Conservation (phyloP, 2,797 vertebrate genomes). For the Caiman crocodilus region DNA sequence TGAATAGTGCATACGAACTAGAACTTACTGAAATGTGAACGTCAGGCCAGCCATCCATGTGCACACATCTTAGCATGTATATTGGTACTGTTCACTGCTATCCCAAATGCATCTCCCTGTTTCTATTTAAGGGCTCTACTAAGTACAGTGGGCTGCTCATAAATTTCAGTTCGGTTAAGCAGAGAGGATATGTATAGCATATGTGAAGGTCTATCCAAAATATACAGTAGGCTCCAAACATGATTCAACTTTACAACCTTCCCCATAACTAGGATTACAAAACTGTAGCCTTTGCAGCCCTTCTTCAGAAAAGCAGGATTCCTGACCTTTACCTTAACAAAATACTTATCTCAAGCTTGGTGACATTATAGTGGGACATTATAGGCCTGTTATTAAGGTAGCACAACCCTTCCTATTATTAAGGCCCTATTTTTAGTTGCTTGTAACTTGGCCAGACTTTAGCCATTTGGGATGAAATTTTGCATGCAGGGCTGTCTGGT, state of each 20-base stretch:
- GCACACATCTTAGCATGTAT: not conserved
- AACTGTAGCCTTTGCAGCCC: not conserved
- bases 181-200: not conserved
- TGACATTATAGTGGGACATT: not conserved
- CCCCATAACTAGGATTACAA: not conserved
- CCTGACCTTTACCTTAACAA: not conserved
- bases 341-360: rapidly evolving
- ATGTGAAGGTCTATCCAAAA: slow-evolving; percentile 13
- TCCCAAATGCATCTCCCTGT: not conserved
- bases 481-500: not conserved
- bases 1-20: not conserved
- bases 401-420: not conserved
- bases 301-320: not conserved
- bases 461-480: not conserved
- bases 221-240: not conserved
- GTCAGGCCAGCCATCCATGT: not conserved
- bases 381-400: rapidly evolving
- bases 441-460: not conserved
- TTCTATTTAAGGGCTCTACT: not conserved
- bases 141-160: not conserved
- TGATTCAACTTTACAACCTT: not conserved
- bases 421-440: not conserved
- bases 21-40: not conserved
- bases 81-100: not conserved
- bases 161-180: not conserved